A percentile compares a stretch with the other conserved stretches of the same genome.
These are phyloP conservation scores for Drosophila eugracilis DNA, from an alignment of 1,140 invertebrate genomes.

Conservation along the genomic window DNA sequence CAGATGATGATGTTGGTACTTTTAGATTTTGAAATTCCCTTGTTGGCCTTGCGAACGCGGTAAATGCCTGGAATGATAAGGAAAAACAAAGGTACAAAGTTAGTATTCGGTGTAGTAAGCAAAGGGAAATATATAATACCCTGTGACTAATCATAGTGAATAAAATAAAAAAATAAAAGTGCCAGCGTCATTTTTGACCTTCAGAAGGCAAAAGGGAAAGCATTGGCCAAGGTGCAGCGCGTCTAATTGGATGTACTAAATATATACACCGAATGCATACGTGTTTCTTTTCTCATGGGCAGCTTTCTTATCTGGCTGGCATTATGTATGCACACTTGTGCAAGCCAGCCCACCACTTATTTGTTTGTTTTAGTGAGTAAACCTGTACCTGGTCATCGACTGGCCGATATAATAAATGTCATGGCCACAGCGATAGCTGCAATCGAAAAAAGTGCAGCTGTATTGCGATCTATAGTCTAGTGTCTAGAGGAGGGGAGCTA, in stretches of 20 bases:
- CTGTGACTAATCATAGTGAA: constrained; percentile 35
- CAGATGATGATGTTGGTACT: constrained; percentile 1
- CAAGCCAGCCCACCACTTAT: no score
- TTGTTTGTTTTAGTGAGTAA: constrained; percentile 6
- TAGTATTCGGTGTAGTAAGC: neutral
- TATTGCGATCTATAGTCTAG: neutral
- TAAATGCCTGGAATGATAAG: constrained; percentile 42
- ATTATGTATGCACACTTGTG: constrained; percentile 20
- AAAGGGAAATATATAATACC: neutral
- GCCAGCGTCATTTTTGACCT: constrained; percentile 56
- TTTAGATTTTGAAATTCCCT: constrained; percentile 33
- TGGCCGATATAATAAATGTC: constrained; percentile 61
- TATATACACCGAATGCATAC: constrained; percentile 28
- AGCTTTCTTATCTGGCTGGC: constrained; percentile 40
- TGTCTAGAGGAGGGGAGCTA: neutral
- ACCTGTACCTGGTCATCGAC: constrained; percentile 31
- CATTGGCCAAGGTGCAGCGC: constrained; percentile 34
- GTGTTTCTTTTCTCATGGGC: constrained; percentile 15
- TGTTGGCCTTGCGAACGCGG: constrained; percentile 43
- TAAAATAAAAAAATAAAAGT: constrained; percentile 54
- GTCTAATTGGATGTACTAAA: constrained; percentile 12
- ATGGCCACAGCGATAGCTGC: constrained; percentile 48
- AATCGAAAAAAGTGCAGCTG: constrained; percentile 12
- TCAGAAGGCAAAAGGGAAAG: constrained; percentile 69
- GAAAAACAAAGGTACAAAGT: neutral